Base-by-base conservation (phyloP, 2,797 vertebrate species). In the Trachops cirrhosus region DNA sequence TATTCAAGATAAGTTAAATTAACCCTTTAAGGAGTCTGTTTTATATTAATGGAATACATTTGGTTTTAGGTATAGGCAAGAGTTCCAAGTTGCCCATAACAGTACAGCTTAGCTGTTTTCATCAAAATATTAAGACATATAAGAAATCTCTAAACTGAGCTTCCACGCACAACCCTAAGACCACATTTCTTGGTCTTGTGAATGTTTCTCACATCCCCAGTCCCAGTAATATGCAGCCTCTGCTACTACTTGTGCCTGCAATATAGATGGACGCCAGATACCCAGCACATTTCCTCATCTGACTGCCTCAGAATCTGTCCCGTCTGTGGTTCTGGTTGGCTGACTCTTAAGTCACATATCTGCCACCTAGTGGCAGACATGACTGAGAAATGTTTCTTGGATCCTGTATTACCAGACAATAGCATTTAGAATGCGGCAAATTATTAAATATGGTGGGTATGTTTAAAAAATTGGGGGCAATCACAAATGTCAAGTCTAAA, bases 291-390 rank as follows among this genome's bases (percentile, higher is more conserved):
- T 48, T 73, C 12, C 24, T 59, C 3, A 16, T 54, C 37, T 54
- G 29, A 34, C 9, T 16, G 8, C 19, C 9, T 41, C 50, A 44
- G 22, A 39, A 32, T 48, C 6, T 15, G 0, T 24, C 21, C 32
- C 5, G 6, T 3, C 0, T 6, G 22, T 14, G 6, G 18, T 16
- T 88, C 80, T 74, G 9, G 9, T 67, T 64, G 50, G 24, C 57
- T n/a, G 4, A 39, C 48, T 86, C 29, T 62, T 26, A 44, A 89
- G 74, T 82, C 67, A 52, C 79, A 39, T 46, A 29, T 44, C 86
- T 96, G 89, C 83, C 92, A 83, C 89, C 92, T 96, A 37, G 21
- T 94, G 94, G 70, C 52, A 59, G 37, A 59, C 6, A 26, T 54
- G 9, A 37, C 54, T 59, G 68, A 70, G 3, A 91, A 54, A 3